Percentiles rank a stretch among this genome's conserved stretches.
Conservation (phyloP, 2,113 vertebrate species). For the Monopterus albus region DNA sequence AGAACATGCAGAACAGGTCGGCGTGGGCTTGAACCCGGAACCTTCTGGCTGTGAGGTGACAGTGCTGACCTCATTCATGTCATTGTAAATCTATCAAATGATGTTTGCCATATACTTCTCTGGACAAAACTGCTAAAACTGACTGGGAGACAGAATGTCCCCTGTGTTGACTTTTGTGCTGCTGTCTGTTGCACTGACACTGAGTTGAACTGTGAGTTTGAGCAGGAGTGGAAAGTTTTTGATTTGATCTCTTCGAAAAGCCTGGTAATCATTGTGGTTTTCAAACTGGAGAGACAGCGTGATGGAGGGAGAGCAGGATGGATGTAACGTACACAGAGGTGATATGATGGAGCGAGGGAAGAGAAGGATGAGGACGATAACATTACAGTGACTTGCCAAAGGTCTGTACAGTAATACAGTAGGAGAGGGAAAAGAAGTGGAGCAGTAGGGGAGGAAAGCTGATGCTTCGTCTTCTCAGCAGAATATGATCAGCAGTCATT, state of each 20-base stretch:
- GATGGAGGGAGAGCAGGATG: conserved; percentile 11
- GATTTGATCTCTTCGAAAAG: conserved; percentile 31
- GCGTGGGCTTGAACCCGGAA: no score
- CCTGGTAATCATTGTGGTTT: no score
- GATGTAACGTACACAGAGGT: not conserved
- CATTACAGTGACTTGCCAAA: conserved; percentile 32
- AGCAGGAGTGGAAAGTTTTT: conserved; percentile 12
- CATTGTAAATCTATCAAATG: no score
- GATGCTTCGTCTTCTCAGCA: conserved; percentile 39
- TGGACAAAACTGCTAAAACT: no score
- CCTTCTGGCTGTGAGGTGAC: no score
- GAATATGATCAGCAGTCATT: conserved; percentile 38
- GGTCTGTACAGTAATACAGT: not conserved
- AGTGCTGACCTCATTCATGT: no score
- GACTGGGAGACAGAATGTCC: no score
- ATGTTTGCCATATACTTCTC: no score
- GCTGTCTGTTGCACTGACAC: not conserved
- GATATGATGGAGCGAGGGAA: not conserved
- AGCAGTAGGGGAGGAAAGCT: conserved; percentile 15
- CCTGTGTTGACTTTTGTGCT: no score
- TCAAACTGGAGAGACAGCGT: conserved; percentile 15
- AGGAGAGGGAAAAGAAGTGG: not conserved
- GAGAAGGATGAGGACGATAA: not conserved
- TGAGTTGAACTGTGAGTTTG: no score
- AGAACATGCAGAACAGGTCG: no score